Conservation (phyloP, 2,888 invertebrate species). For the Atherix ibis region DNA sequence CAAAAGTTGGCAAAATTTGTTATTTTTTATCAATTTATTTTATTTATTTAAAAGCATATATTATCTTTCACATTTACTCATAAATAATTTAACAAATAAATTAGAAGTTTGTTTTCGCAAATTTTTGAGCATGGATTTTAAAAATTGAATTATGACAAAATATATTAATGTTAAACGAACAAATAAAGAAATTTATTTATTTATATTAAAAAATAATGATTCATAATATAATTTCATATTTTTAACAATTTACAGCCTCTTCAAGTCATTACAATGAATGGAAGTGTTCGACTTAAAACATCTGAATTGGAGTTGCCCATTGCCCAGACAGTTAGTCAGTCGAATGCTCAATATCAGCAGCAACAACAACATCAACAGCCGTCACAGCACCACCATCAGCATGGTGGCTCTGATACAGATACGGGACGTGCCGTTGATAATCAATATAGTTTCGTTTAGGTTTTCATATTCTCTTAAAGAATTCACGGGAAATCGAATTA, state of each 20-base stretch:
- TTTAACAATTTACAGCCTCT: conserved; percentile 27
- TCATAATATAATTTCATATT: neutral
- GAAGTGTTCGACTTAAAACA: conserved; percentile 33
- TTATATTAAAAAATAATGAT: too few relatives aligned
- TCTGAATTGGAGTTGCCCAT: conserved; percentile 32
- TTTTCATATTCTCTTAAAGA: neutral
- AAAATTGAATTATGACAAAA: too few relatives aligned
- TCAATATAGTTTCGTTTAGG: conserved; percentile 60
- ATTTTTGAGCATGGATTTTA: too few relatives aligned
- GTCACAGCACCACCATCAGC: conserved; percentile 25
- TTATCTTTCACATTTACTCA: too few relatives aligned
- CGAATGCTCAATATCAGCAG: conserved; percentile 14
- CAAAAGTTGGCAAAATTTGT: too few relatives aligned
- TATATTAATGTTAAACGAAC: too few relatives aligned
- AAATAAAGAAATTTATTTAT: too few relatives aligned
- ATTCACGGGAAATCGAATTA: too few relatives aligned
- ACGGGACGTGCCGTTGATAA: conserved; percentile 58
- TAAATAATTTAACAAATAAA: too few relatives aligned
- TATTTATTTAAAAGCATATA: too few relatives aligned
- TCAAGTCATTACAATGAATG: conserved; percentile 33
- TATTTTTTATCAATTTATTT: too few relatives aligned
- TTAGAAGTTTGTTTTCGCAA: too few relatives aligned
- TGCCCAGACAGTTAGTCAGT: conserved; percentile 14
- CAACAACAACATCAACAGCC: conserved; percentile 23
- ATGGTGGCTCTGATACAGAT: conserved; percentile 13